Evolutionary conservation across 1,140 invertebrate species (phyloP), one percentile per base, ranked within the genome.

Genomic region (Drosophila subobscura): DNA sequence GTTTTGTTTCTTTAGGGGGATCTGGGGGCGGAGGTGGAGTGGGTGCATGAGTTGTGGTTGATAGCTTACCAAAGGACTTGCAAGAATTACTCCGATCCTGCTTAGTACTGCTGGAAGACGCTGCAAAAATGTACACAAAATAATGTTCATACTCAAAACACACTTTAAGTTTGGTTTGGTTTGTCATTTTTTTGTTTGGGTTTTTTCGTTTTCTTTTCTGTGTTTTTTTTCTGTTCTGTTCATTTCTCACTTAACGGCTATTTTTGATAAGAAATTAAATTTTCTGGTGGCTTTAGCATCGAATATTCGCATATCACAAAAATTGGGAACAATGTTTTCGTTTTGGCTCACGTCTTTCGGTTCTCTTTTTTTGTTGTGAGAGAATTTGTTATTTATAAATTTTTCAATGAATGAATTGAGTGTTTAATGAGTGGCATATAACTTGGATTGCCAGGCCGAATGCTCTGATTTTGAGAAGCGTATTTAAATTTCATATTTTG

Each of bases 1-100:
- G 40, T 53, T 56, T 45, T 37, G 16, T 57, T 66, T 41, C 49
- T 37, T 63, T 45, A 33, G 55, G 25, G 60, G 41, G 64, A 33
- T 10, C 29, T 8, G 50, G 54, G 27, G 49, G 53, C 8, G 54
- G 22, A 45, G 29, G 16, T 51, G 42, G 46, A 59, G 64, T 57
- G 49, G 68, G 77, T 89, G 84, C 76, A 83, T 81, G 79, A 81
- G 79, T 86, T 80, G 72, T 86, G 73, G 77, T 90, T 92, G 92
- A 93, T 93, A 94, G 95, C 96, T 97, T 97, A 97, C 96, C 96
- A 96, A 94, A 93, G 96, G 96, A 94, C 96, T 96, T 94, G 96
- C 96, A 95, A 97, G 95, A 94, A 96, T 96, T 93, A 96, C 96
- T 94, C 96, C 96, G 95, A 97, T 96, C 95, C 96, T 95, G 95